Evolutionary conservation across 2,797 vertebrate genomes (phyloP).

Genomic region (Neostethus bicornis): DNA sequence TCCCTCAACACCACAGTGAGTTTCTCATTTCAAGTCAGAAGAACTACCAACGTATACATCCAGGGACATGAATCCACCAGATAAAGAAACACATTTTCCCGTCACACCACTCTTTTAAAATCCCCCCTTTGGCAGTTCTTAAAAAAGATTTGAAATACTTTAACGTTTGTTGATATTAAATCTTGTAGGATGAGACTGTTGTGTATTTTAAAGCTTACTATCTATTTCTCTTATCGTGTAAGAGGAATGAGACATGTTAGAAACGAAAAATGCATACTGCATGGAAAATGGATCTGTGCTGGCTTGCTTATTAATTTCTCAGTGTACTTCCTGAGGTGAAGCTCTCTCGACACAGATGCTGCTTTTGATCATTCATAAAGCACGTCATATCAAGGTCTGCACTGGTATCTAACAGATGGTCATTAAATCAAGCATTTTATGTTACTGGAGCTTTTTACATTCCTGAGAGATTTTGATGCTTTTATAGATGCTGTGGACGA

Average conservation of each 20-base stretch:
- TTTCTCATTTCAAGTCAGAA: conserved; percentile 59
- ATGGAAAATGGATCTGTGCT: conserved; percentile 61
- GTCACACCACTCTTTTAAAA: conserved; percentile 44
- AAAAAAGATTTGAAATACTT: conserved; percentile 58
- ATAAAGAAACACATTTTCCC: conserved; percentile 23
- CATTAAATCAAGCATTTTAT: conserved; percentile 81
- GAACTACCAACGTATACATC: conserved; percentile 60
- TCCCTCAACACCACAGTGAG: conserved; percentile 59
- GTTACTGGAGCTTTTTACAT: conserved; percentile 76
- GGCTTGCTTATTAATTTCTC: conserved; percentile 69
- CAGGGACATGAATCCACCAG: conserved; percentile 18
- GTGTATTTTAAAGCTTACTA: conserved; percentile 26
- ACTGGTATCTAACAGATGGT: conserved; percentile 77
- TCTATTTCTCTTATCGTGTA: conserved; percentile 12
- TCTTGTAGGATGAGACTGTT: conserved; percentile 12
- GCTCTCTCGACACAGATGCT: conserved; percentile 60
- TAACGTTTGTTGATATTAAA: conserved; percentile 40
- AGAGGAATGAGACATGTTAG: conserved; percentile 40
- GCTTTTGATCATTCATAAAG: conserved; percentile 78
- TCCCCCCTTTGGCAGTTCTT: conserved; percentile 38
- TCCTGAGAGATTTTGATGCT: conserved; percentile 71
- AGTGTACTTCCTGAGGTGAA: conserved; percentile 68
- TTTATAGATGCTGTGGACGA: conserved; percentile 77
- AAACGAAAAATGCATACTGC: conserved; percentile 52
- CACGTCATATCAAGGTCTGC: conserved; percentile 68